Evolutionary conservation across 2,113 vertebrate genomes (phyloP), one percentile per base, ranked within the genome.

Genomic region (Microcebus griseorufus): DNA sequence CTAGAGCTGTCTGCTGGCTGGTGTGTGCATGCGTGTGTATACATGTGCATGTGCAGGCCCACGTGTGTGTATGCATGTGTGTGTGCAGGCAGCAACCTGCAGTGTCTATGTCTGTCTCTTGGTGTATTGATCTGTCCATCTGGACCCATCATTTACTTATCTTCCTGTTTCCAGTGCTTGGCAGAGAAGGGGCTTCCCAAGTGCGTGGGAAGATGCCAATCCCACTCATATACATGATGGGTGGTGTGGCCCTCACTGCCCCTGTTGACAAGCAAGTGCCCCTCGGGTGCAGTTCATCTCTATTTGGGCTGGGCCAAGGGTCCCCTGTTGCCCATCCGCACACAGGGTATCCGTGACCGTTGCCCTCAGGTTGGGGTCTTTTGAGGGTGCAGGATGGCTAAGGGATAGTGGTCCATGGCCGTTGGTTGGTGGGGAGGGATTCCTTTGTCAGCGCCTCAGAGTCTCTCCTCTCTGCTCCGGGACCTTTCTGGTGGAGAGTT

Each of bases 151-250:
- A 37, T n/a, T 83, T 29, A 14, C 75, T 87, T 86, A 32, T 42
- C 67, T 92, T 53, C 48, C 25, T 39, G 42, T 64, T 32, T 83
- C 75, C 2, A 48, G 78, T 62, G 79, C 85, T 69, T 53, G 85
- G 85, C 65, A 70, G 90, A 73, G 78, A 72, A 92, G 60, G 7
- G 20, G 13, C 72, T 86, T 67, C 80, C 64, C 85, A 37, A 76
- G 17, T 25, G 29, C 48, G 27, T 29, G 32, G 80, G 73, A 86
- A 76, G 60, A 60, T 27, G 82, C 29, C n/a, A 5, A 17, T 72
- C 62, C 58, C 37, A 73, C 76, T 67, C 45, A 5, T 10, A 25
- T 34, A 8, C 9, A 23, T 37, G 23, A 37, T 27, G 0, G 75
- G 5, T 3, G 3, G 1, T 9, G 32, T 45, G 67, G 60, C 69